phyloP scores from a whole-genome alignment of 2,888 invertebrate genomes.

The Stenotaenia linearis region DNA sequence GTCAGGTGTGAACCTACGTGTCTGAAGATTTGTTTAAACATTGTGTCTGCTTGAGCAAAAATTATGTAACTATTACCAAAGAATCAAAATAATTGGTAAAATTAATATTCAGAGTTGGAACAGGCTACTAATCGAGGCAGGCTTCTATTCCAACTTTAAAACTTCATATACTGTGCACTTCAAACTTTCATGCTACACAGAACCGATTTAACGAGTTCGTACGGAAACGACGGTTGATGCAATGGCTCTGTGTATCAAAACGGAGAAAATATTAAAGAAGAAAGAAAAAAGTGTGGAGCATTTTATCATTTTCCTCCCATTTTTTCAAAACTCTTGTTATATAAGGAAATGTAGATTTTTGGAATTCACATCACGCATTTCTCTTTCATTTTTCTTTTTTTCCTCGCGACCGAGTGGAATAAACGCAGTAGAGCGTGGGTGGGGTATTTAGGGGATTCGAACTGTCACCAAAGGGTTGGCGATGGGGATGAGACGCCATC shows the following conservation, averaged over 20 bases:
- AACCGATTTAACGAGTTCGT: no score
- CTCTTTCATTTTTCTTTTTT: slow-evolving; percentile 17
- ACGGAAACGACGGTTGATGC: no score
- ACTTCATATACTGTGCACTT: no score
- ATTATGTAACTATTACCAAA: no score
- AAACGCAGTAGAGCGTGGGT: not conserved
- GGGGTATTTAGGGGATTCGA: not conserved
- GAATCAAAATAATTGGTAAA: no score
- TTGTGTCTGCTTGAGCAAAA: no score
- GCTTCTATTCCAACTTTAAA: no score
- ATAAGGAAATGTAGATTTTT: slow-evolving; percentile 13
- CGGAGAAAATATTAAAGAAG: not conserved
- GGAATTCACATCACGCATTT: not conserved
- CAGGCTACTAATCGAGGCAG: no score
- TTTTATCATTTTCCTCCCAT: not conserved
- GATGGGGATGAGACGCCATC: not conserved
- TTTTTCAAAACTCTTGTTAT: not conserved
- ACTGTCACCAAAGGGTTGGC: slow-evolving; percentile 13
- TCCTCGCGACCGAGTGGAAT: slow-evolving; percentile 1
- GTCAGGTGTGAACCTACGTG: no score
- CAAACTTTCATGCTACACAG: no score
- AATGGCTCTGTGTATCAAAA: not conserved
- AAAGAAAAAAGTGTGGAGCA: not conserved
- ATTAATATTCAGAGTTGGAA: no score
- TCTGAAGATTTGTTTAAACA: no score